These are phyloP conservation scores for Phthorimaea operculella DNA, from an alignment of 1,140 invertebrate species.

Conservation along the genomic window DNA sequence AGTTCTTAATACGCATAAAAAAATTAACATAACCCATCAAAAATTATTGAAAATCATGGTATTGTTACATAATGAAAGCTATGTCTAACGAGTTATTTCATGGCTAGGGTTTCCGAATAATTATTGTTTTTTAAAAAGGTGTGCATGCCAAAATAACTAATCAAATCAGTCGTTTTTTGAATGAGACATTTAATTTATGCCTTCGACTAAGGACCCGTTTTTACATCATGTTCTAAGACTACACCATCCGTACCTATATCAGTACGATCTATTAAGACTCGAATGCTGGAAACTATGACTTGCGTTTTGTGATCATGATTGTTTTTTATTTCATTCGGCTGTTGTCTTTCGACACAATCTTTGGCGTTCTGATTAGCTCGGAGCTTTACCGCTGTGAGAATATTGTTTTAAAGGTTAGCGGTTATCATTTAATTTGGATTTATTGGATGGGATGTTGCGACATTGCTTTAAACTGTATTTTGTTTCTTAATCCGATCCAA, in stretches of 20 bases:
- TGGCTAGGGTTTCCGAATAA: too few relatives aligned
- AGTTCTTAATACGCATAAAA: too few relatives aligned
- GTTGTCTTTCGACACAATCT: constrained; percentile 66
- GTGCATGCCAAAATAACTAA: too few relatives aligned
- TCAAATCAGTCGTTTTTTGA: too few relatives aligned
- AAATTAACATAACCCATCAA: too few relatives aligned
- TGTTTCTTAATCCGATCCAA: too few relatives aligned
- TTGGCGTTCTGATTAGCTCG: constrained; percentile 65
- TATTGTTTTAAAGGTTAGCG: constrained; percentile 47
- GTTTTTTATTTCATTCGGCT: constrained; percentile 48
- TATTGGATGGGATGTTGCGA: constrained; percentile 7
- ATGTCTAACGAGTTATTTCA: too few relatives aligned
- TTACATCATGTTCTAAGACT: not conserved
- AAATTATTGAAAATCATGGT: too few relatives aligned
- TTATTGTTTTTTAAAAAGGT: too few relatives aligned
- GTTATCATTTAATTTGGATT: constrained; percentile 7
- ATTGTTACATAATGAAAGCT: too few relatives aligned
- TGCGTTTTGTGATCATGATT: constrained; percentile 63
- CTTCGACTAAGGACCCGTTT: too few relatives aligned
- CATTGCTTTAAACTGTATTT: not conserved
- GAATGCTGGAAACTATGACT: constrained; percentile 55
- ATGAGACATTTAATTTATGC: too few relatives aligned
- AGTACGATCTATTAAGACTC: constrained; percentile 52
- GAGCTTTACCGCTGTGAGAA: constrained; percentile 59
- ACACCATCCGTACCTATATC: constrained; percentile 39